Evolutionary conservation across 2,888 invertebrate genomes (phyloP).

Genomic region (Ferdinandea cuprea): DNA sequence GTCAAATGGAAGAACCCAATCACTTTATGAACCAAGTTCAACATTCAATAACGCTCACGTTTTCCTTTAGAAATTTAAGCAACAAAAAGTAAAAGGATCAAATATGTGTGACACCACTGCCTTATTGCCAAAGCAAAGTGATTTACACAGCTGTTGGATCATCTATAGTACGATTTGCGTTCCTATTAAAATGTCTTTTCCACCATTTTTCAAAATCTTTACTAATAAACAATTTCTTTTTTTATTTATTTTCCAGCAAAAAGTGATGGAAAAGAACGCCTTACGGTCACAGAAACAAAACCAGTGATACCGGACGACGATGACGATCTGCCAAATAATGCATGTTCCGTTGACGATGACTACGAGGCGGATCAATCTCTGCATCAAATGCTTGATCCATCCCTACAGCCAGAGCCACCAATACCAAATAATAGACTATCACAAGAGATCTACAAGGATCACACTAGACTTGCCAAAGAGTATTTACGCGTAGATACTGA

Average conservation of each 20-base stretch:
- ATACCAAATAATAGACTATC: conserved; percentile 91
- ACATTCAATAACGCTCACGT: neutral
- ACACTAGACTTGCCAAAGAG: conserved; percentile 93
- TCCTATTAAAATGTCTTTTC: conserved; percentile 22
- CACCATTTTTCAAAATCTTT: neutral
- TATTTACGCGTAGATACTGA: conserved; percentile 95
- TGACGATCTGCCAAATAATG: conserved; percentile 66
- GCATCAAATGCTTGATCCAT: conserved; percentile 91
- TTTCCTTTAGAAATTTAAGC: neutral
- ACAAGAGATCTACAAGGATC: conserved; percentile 93
- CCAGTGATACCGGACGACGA: conserved; percentile 78
- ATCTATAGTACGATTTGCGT: conserved; percentile 86
- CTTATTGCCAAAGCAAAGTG: conserved; percentile 87
- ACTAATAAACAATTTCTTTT: neutral
- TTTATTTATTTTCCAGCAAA: conserved; percentile 78
- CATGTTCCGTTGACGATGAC: conserved; percentile 73
- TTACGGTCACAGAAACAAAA: conserved; percentile 82
- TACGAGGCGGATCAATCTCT: conserved; percentile 83
- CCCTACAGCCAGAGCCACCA: conserved; percentile 92
- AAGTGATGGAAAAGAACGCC: conserved; percentile 82
- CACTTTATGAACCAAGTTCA: too few relatives aligned
- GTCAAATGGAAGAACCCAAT: conserved; percentile 17
- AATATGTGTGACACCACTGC: conserved; percentile 86
- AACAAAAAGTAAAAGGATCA: neutral
- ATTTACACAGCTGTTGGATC: conserved; percentile 90